Conservation (phyloP, 2,113 vertebrate species). For the Microcebus tavaratra region DNA sequence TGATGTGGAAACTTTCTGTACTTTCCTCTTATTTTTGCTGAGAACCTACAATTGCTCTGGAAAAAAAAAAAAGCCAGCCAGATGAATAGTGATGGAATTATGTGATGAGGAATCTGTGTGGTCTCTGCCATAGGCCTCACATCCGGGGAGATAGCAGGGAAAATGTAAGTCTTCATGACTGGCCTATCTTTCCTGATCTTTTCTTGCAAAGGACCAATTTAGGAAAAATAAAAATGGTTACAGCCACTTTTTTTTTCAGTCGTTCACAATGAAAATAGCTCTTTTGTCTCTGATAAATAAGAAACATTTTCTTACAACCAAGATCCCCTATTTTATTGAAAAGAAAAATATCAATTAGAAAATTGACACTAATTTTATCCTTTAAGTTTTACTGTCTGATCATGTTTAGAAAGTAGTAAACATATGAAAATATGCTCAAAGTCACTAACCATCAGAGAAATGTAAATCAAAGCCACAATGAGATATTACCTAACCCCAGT, state of each 20-base stretch:
- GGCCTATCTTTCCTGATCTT: neutral
- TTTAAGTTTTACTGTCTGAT: neutral
- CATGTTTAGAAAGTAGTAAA: neutral
- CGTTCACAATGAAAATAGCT: slow-evolving; percentile 32
- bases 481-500: too few relatives aligned
- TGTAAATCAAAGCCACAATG: too few relatives aligned
- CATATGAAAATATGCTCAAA: too few relatives aligned
- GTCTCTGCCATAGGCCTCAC: neutral
- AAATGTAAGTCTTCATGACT: neutral
- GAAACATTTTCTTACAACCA: neutral
- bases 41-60: neutral
- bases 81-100: neutral
- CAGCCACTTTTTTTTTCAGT: neutral
- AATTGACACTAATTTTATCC: neutral
- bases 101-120: neutral
- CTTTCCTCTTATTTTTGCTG: neutral
- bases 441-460: too few relatives aligned
- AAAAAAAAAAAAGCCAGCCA: neutral
- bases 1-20: neutral
- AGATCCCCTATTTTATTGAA: neutral
- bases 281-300: neutral
- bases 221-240: neutral
- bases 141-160: neutral
- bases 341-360: slow-evolving; percentile 39
- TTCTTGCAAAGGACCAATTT: neutral